A percentile compares a stretch with the other conserved stretches of the same genome.
Evolutionary conservation across 2,113 vertebrate genomes (phyloP).

Genomic region (Podilymbus podiceps): DNA sequence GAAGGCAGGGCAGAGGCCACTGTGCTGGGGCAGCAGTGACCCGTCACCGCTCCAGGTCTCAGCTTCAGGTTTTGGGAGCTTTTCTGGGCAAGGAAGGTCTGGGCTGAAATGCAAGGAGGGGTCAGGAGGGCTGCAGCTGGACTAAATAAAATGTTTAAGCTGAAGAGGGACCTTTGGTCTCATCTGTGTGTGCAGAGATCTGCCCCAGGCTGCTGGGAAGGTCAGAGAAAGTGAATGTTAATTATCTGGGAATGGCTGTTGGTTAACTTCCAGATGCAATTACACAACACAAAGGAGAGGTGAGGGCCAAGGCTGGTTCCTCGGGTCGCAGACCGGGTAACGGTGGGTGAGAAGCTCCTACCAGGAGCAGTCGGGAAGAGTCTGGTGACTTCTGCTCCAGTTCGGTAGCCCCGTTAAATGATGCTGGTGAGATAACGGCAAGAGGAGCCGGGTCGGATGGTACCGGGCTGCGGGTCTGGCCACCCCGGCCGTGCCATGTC

Average conservation of each 20-base stretch:
- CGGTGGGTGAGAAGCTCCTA: neutral
- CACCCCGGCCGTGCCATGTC: fast-evolving
- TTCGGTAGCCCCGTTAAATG: fast-evolving
- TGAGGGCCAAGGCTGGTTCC: neutral
- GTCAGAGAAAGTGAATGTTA: neutral
- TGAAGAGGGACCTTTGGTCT: neutral
- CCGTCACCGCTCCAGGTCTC: fast-evolving
- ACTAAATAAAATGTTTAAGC: fast-evolving
- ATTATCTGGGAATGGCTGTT: neutral
- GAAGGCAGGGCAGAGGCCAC: neutral
- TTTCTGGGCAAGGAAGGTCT: neutral
- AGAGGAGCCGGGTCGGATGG: fast-evolving
- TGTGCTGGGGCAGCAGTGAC: neutral
- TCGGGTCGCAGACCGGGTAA: neutral
- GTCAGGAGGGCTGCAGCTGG: neutral
- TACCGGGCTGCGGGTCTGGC: neutral
- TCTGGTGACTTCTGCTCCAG: neutral
- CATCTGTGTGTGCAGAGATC: neutral
- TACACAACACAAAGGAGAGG: fast-evolving
- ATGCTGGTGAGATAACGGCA: neutral
- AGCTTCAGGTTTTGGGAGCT: neutral
- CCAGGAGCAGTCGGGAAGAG: neutral
- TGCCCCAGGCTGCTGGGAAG: neutral
- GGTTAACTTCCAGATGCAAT: neutral
- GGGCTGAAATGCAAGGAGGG: neutral